Conservation (phyloP, 2,797 vertebrate genomes). For the Gallinago nigripennis region DNA sequence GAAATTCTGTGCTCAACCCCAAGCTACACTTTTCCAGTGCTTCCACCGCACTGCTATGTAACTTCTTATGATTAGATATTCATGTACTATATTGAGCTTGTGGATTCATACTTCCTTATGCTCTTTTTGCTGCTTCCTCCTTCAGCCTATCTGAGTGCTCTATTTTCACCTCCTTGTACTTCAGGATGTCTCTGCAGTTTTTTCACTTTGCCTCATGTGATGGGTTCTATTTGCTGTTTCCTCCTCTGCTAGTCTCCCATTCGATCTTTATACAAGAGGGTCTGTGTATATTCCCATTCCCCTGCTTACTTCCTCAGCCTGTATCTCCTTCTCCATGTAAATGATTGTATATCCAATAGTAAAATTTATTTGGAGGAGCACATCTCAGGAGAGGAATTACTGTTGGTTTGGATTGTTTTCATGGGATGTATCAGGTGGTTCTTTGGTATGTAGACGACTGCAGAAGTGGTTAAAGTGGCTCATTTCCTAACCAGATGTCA, state of each 20-base stretch:
- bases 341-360: not conserved
- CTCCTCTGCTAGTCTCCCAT: not conserved
- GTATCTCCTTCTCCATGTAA: not conserved
- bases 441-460: not conserved
- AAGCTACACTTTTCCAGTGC: not conserved
- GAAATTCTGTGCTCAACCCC: not conserved
- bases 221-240: not conserved
- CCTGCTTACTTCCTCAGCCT: not conserved
- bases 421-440: not conserved
- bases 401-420: not conserved
- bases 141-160: not conserved
- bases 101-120: not conserved
- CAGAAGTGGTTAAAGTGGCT: not conserved
- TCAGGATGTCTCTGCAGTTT: not conserved
- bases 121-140: not conserved
- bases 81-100: not conserved
- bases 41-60: not conserved
- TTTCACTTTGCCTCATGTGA: not conserved
- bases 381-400: not conserved
- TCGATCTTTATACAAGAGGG: accelerated
- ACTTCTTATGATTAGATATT: not conserved
- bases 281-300: not conserved
- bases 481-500: not conserved
- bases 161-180: not conserved
- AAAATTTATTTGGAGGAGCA: not conserved